phyloP scores from a whole-genome alignment of 2,888 invertebrate genomes.

The Parnassius apollo region DNA sequence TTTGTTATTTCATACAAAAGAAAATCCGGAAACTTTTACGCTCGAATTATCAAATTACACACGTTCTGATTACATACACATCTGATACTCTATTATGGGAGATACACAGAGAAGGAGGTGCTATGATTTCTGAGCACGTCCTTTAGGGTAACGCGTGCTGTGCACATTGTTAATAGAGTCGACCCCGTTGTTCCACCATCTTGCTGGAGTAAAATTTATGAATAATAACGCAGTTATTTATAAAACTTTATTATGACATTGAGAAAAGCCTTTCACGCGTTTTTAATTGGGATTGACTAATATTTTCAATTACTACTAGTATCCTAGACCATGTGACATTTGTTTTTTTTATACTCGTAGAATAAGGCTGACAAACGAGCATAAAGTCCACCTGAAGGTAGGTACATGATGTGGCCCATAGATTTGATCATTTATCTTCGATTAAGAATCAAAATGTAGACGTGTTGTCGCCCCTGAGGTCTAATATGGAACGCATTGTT shows the following conservation, averaged over 20 bases:
- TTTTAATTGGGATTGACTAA: too few relatives aligned
- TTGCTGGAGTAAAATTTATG: slow-evolving; percentile 5
- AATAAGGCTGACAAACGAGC: too few relatives aligned
- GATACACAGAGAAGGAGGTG: background rate
- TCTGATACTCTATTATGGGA: slow-evolving; percentile 5
- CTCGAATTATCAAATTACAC: slow-evolving; percentile 19
- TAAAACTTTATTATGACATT: background rate
- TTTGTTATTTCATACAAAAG: slow-evolving; percentile 3
- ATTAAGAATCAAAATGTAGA: too few relatives aligned
- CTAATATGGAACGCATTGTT: too few relatives aligned
- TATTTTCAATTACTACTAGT: too few relatives aligned
- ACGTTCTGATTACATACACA: slow-evolving; percentile 10
- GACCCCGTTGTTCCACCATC: slow-evolving; percentile 7
- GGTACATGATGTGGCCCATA: too few relatives aligned
- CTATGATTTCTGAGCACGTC: slow-evolving; percentile 25
- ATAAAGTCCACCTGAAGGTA: too few relatives aligned
- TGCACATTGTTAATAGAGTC: slow-evolving; percentile 7
- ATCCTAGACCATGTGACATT: too few relatives aligned
- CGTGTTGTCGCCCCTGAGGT: too few relatives aligned
- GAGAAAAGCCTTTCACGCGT: too few relatives aligned
- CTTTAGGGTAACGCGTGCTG: slow-evolving; percentile 11
- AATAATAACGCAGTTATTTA: slow-evolving; percentile 6
- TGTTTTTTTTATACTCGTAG: too few relatives aligned
- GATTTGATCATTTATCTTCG: too few relatives aligned
- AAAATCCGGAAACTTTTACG: background rate